Evolutionary conservation across 2,888 invertebrate species (phyloP).

Genomic region (Eucera pruinosa): DNA sequence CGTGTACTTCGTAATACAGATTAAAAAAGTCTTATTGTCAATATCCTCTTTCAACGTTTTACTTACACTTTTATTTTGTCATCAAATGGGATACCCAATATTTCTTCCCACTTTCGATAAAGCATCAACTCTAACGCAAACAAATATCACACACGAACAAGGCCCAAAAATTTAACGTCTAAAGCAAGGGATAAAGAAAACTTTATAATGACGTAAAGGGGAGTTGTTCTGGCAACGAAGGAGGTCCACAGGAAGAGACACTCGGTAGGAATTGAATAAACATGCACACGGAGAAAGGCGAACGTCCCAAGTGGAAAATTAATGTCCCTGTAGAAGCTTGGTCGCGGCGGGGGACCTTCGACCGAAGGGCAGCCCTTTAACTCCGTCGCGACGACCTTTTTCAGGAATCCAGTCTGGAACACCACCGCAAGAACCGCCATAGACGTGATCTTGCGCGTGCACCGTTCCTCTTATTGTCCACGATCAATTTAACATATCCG

Average conservation of each 20-base stretch:
- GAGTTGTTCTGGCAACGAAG: conserved; percentile 30
- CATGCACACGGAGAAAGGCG: conserved; percentile 64
- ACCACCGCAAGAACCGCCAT: conserved; percentile 55
- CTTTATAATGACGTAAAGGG: conserved; percentile 63
- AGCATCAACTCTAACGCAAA: too few species aligned
- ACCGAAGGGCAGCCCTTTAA: conserved; percentile 62
- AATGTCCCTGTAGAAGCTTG: conserved; percentile 72
- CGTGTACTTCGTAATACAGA: too few species aligned
- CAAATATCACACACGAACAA: too few species aligned
- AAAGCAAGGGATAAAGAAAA: conserved; percentile 53
- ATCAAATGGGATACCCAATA: too few species aligned
- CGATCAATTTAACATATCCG: conserved; percentile 71
- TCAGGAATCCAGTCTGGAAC: conserved; percentile 61
- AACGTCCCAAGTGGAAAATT: conserved; percentile 69
- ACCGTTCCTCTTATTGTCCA: conserved; percentile 54
- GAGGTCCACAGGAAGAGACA: conserved; percentile 50
- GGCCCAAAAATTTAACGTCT: too few species aligned
- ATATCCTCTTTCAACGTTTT: too few species aligned
- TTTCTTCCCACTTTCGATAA: too few species aligned
- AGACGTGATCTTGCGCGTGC: background rate
- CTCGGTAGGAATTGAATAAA: conserved; percentile 70
- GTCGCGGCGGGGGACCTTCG: conserved; percentile 64
- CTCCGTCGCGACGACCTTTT: conserved; percentile 66
- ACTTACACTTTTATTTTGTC: too few species aligned
- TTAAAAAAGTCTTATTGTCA: too few species aligned